Conservation (phyloP, 2,113 vertebrate species). For the Sinosuthora webbiana region DNA sequence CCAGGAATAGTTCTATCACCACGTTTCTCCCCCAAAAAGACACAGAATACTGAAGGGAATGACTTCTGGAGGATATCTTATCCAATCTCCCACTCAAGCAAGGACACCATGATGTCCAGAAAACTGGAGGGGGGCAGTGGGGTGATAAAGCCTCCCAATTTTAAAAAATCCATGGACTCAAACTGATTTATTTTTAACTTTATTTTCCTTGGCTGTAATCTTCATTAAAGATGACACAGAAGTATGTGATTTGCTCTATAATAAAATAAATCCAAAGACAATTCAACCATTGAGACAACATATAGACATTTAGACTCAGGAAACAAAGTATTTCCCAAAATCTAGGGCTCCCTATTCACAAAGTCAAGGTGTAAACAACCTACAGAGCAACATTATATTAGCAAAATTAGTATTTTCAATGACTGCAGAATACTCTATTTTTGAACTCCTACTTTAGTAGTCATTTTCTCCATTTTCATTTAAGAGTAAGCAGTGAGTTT, state of each 20-base stretch:
- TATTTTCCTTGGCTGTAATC: background rate
- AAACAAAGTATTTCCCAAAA: background rate
- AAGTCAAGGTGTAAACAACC: background rate
- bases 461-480: background rate
- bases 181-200: background rate
- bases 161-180: background rate
- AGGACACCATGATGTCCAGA: background rate
- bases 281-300: background rate
- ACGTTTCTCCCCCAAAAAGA: background rate
- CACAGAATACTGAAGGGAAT: background rate
- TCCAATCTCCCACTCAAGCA: background rate
- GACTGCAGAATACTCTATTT: background rate
- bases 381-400: background rate
- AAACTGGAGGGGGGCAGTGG: fast-evolving
- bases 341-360: background rate
- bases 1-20: background rate
- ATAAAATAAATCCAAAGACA: background rate
- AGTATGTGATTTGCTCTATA: background rate
- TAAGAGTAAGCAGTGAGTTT: background rate
- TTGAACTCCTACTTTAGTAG: background rate
- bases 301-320: background rate
- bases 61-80: background rate
- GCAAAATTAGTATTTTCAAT: background rate
- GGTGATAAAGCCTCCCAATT: background rate
- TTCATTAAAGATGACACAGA: background rate